Base-by-base conservation (phyloP, 1,140 invertebrate genomes). In the Paramacrobiotus metropolitanus region DNA sequence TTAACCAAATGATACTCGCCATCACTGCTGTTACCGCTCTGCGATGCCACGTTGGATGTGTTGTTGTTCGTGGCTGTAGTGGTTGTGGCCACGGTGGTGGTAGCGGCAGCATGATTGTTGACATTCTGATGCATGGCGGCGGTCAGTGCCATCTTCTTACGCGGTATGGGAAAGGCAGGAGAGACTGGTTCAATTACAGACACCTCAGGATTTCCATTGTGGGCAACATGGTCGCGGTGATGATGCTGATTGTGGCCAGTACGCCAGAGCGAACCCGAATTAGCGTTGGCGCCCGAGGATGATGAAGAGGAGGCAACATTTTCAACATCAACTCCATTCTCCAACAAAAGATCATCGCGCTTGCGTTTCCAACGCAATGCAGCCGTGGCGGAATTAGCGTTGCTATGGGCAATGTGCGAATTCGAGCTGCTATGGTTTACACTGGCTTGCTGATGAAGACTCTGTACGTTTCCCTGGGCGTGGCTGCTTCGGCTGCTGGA, bases 1-100 rank as follows among this genome's bases (percentile, higher is more conserved):
- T 96, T 90, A 30, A 96, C 91, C 71, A 96, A 79, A 73, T 94
- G 89, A 76, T 96, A 96, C 76, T 96, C 93, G 48, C 93, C 93
- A 76, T 96, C 92, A 67, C 84, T 67, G 60, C 69, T 70, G 29
- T 31, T 60, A 55, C 48, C 28, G 59, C 59, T 4, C 60, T 60
- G 60, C 15, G 15, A 20, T 4, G 31, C 31, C 31, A 60, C 60
- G 4, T 60, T 15, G 21, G 15, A 20, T 18, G 31, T 60, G 48
- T 4, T 28, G 15, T 28, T 4, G 28, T 4, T 24, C 15, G 48
- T 28, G 4, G 28, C 48, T 4, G 48, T 20, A 28, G 48, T 24
- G 4, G 48, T 28, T 15, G 48, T 55, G 4, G 48, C 24, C 4
- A 4, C 24, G 9, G 15, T 21, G 60, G 55, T 24, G 15, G 28